These are phyloP conservation scores for Cyclargus thomasi DNA, from an alignment of 1,140 invertebrate genomes.

Conservation along the genomic window DNA sequence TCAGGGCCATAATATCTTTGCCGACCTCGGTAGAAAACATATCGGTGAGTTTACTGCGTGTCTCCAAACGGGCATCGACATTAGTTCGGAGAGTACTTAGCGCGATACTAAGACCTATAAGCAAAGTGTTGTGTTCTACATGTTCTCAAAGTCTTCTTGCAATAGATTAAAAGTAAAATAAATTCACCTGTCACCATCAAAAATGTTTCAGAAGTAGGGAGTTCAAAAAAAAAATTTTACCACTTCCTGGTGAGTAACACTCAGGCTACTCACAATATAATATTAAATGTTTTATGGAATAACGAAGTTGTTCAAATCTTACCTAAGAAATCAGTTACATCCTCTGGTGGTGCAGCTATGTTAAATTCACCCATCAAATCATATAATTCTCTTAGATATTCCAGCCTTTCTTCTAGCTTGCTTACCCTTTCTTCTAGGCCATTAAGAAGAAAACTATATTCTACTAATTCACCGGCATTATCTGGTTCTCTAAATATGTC, in stretches of 20 bases:
- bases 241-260: too few species aligned
- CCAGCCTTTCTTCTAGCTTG: conserved; percentile 64
- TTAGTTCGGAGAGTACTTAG: conserved; percentile 69
- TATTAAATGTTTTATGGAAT: not conserved
- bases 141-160: not conserved
- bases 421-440: conserved; percentile 61
- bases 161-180: not conserved
- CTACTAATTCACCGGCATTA: conserved; percentile 55
- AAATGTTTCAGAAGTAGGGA: not conserved
- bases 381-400: conserved; percentile 74
- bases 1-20: conserved; percentile 79
- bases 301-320: not conserved
- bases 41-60: conserved; percentile 73
- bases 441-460: conserved; percentile 69
- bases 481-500: conserved; percentile 57
- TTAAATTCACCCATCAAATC: conserved; percentile 75
- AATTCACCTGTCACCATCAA: too few species aligned
- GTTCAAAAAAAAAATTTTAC: too few species aligned
- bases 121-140: not conserved
- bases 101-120: conserved; percentile 60
- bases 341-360: conserved; percentile 68
- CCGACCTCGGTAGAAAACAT: conserved; percentile 78
- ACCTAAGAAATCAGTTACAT: conserved; percentile 73
- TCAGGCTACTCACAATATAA: too few species aligned
- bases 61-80: conserved; percentile 75